Conservation (phyloP, 1,140 invertebrate species). For the Halictus rubicundus region DNA sequence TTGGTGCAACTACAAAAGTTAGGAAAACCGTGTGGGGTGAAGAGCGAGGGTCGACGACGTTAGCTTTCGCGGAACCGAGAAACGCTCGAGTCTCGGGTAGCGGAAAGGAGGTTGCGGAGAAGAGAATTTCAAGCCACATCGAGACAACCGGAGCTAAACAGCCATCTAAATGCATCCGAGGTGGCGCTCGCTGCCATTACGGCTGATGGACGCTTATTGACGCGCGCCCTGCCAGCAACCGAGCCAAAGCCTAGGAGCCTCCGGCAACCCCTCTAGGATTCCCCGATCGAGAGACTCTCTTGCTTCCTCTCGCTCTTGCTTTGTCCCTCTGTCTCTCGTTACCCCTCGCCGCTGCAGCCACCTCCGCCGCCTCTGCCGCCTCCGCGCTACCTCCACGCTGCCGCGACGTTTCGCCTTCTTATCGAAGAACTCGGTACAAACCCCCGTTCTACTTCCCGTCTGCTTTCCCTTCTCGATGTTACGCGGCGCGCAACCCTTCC, state of each 20-base stretch:
- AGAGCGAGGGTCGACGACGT: conserved; percentile 26
- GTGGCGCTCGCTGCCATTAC: conserved; percentile 81
- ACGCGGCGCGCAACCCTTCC: neutral
- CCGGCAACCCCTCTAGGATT: conserved; percentile 65
- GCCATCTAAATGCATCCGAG: conserved; percentile 82
- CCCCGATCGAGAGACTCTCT: conserved; percentile 48
- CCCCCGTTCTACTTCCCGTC: neutral
- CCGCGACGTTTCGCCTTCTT: neutral
- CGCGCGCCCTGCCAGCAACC: conserved; percentile 75
- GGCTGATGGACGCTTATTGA: conserved; percentile 81
- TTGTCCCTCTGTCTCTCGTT: conserved; percentile 24
- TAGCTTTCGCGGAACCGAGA: conserved; percentile 50
- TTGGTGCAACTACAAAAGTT: conserved; percentile 58
- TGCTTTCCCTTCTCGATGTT: conserved; percentile 34
- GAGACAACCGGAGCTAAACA: conserved; percentile 78
- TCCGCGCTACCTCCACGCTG: neutral
- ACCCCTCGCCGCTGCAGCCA: neutral
- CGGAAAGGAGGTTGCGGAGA: conserved; percentile 54
- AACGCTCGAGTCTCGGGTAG: conserved; percentile 52
- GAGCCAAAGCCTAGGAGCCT: conserved; percentile 69
- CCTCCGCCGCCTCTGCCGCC: neutral
- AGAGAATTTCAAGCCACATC: conserved; percentile 65
- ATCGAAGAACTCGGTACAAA: conserved; percentile 10
- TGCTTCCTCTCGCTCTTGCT: conserved; percentile 23
- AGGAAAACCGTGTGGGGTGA: conserved; percentile 33